phyloP scores from a whole-genome alignment of 1,140 invertebrate genomes.

The Ceratosolen fusciceps region DNA sequence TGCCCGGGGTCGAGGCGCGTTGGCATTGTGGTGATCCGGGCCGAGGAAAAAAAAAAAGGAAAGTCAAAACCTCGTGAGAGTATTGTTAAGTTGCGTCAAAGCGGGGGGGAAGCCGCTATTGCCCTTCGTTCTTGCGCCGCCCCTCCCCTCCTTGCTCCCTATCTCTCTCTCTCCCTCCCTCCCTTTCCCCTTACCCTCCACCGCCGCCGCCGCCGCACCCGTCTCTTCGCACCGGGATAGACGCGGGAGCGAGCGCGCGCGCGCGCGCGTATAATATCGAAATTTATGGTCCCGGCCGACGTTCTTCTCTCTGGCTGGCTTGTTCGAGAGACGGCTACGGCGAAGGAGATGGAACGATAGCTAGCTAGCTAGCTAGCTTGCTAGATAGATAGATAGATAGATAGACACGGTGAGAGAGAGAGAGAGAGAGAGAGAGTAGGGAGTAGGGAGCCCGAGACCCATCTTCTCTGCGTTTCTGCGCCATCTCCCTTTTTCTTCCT shows the following conservation, averaged over 20 bases:
- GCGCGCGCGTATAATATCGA: conserved; percentile 48
- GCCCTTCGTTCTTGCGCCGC: not conserved
- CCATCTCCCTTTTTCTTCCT: conserved; percentile 46
- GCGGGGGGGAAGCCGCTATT: conserved; percentile 25
- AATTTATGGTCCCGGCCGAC: conserved; percentile 46
- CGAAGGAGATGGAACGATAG: not conserved
- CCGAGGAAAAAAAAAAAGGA: conserved; percentile 46
- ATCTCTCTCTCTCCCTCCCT: not conserved
- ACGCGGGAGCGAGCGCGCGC: too few species aligned
- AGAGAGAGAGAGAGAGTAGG: not conserved
- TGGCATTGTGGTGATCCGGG: conserved; percentile 37
- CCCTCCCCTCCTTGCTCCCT: not conserved
- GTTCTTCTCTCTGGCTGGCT: conserved; percentile 29
- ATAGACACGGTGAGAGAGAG: conserved; percentile 8
- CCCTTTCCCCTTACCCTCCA: not conserved
- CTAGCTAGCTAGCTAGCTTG: not conserved
- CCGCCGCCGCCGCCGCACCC: conserved; percentile 5
- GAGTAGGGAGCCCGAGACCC: not conserved
- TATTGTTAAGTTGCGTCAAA: conserved; percentile 50
- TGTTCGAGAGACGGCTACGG: conserved; percentile 10
- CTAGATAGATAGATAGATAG: not conserved
- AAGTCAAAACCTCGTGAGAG: conserved; percentile 49
- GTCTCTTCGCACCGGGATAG: conserved; percentile 36
- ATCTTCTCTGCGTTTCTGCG: not conserved
- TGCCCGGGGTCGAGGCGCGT: conserved; percentile 1